Percentiles rank a stretch among this genome's conserved stretches.
phyloP scores from a whole-genome alignment of 2,888 invertebrate genomes.

The Mythimna vitellina region DNA sequence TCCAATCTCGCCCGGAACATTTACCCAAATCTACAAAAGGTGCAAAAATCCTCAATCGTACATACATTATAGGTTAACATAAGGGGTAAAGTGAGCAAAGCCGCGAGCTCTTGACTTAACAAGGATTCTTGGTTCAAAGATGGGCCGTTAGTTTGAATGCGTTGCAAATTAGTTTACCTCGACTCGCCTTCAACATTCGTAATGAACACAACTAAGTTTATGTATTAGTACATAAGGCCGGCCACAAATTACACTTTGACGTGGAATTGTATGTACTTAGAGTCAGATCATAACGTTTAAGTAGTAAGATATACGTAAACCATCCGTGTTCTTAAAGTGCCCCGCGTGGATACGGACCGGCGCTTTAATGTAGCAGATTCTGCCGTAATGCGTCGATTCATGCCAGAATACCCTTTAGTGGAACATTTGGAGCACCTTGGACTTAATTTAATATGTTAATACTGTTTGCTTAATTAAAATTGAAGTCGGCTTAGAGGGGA shows the following conservation, averaged over 20 bases:
- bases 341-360: conserved; percentile 12
- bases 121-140: conserved; percentile 73
- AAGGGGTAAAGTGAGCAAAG: conserved; percentile 46
- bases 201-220: conserved; percentile 62
- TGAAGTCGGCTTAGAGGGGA: neutral
- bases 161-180: conserved; percentile 82
- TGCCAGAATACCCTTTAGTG: conserved; percentile 5
- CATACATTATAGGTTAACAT: conserved; percentile 41
- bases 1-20: conserved; percentile 46
- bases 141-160: conserved; percentile 76
- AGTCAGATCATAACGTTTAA: conserved; percentile 47
- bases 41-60: conserved; percentile 50
- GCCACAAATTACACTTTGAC: conserved; percentile 61
- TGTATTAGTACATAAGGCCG: conserved; percentile 55
- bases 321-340: conserved; percentile 31
- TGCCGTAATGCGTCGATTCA: conserved; percentile 14
- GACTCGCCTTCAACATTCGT: conserved; percentile 60
- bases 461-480: neutral
- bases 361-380: conserved; percentile 36
- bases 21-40: conserved; percentile 49
- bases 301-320: conserved; percentile 45
- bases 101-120: conserved; percentile 66
- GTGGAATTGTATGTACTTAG: conserved; percentile 48
- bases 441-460: conserved; percentile 13
- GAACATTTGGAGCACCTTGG: neutral